Percentiles rank a stretch among this genome's conserved stretches.
These are phyloP conservation scores for Pangasianodon gigas DNA, from an alignment of 2,113 vertebrate species.

Conservation along the genomic window DNA sequence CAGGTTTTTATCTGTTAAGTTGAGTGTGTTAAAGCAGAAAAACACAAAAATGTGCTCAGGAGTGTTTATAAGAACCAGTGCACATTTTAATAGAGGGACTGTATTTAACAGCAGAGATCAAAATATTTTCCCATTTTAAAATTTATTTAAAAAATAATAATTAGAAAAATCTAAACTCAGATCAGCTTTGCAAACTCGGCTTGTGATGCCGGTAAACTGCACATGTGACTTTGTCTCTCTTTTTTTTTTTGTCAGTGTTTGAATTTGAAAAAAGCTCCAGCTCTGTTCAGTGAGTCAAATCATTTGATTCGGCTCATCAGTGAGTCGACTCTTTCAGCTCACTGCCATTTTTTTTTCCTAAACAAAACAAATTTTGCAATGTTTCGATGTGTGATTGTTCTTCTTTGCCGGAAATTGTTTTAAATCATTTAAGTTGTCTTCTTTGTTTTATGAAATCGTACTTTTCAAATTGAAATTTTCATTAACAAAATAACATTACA, in stretches of 20 bases:
- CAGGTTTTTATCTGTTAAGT: not conserved
- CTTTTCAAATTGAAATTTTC: not conserved
- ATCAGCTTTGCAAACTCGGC: not conserved
- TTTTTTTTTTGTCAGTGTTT: not conserved
- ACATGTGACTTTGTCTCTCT: not conserved
- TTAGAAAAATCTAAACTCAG: not conserved
- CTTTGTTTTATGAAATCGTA: not conserved
- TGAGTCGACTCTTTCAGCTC: not conserved
- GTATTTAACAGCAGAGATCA: too few relatives aligned
- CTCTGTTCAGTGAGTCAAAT: not conserved
- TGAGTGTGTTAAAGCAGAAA: not conserved
- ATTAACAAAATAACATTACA: not conserved
- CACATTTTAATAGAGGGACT: too few relatives aligned
- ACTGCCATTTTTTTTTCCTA: not conserved
- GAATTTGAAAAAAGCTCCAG: conserved; percentile 1
- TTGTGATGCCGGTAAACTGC: not conserved
- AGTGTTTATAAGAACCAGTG: not conserved
- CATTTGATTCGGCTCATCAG: not conserved
- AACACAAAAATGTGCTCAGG: not conserved
- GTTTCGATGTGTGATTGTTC: not conserved
- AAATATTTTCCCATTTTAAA: too few relatives aligned
- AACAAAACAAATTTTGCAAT: not conserved
- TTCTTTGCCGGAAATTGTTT: not conserved
- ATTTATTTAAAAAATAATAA: not conserved
- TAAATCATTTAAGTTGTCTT: too few relatives aligned